These are phyloP conservation scores for Hydroisotoma schaefferi DNA, from an alignment of 2,888 invertebrate genomes.

Conservation along the genomic window DNA sequence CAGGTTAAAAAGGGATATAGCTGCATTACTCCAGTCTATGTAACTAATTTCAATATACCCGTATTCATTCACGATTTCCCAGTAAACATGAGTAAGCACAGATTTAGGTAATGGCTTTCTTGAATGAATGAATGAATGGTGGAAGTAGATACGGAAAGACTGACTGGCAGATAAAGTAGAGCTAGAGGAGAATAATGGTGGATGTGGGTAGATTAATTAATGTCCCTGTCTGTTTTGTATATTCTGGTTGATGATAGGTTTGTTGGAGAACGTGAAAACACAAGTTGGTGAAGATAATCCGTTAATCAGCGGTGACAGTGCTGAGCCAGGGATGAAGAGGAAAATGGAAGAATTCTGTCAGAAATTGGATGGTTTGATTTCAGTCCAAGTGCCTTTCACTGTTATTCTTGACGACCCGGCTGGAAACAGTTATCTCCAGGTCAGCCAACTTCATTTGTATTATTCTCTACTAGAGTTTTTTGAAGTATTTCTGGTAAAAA, in stretches of 20 bases:
- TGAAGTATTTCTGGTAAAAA: no score
- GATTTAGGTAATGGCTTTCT: conserved; percentile 1
- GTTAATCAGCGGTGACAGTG: conserved; percentile 67
- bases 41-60: no score
- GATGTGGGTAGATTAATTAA: background rate
- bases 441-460: conserved; percentile 49
- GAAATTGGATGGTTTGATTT: conserved; percentile 65
- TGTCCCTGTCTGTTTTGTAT: background rate
- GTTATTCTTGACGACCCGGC: conserved; percentile 91
- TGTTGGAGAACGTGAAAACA: conserved; percentile 71
- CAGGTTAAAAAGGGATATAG: no score
- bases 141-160: background rate
- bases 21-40: no score
- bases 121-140: background rate
- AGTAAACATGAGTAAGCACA: no score
- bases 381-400: conserved; percentile 63
- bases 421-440: conserved; percentile 92
- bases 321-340: conserved; percentile 57
- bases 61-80: no score
- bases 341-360: conserved; percentile 64
- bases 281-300: conserved; percentile 67
- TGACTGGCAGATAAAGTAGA: no score
- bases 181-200: no score
- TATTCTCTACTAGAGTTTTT: no score
- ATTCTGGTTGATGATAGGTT: conserved; percentile 54